Conservation (phyloP, 2,113 vertebrate species). For the Trichomycterus rosablanca region DNA sequence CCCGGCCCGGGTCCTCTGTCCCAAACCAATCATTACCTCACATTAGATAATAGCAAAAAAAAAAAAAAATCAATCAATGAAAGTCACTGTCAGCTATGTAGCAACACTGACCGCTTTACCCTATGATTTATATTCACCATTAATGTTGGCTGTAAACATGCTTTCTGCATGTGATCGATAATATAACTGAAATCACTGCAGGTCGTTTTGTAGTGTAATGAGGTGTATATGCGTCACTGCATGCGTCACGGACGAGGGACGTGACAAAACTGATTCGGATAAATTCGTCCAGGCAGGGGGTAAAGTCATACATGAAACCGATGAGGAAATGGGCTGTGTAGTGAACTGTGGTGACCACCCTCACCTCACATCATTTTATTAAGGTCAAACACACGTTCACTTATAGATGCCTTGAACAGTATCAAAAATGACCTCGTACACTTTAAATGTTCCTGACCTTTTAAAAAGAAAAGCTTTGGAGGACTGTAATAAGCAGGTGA, state of each 20-base stretch:
- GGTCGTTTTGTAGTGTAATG: not conserved
- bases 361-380: not conserved
- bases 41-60: too few species aligned
- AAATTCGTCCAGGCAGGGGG: too few species aligned
- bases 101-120: conserved; percentile 1
- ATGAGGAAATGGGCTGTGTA: not conserved
- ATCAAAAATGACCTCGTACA: not conserved
- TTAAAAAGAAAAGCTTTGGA: not conserved
- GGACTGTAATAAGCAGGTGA: not conserved
- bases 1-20: too few species aligned
- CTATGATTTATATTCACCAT: conserved; percentile 18
- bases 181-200: not conserved
- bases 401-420: not conserved
- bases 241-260: not conserved
- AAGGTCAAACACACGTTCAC: conserved; percentile 20
- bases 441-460: not conserved
- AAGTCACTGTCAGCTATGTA: not conserved
- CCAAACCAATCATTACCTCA: too few species aligned
- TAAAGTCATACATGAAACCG: too few species aligned
- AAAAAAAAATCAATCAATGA: conserved; percentile 18
- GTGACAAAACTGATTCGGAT: not conserved
- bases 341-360: not conserved
- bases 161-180: conserved; percentile 7
- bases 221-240: not conserved
- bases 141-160: conserved; percentile 13